Evolutionary conservation across 2,888 invertebrate genomes (phyloP), one percentile per base, ranked within the genome.

Genomic region (Heliconius aoede): DNA sequence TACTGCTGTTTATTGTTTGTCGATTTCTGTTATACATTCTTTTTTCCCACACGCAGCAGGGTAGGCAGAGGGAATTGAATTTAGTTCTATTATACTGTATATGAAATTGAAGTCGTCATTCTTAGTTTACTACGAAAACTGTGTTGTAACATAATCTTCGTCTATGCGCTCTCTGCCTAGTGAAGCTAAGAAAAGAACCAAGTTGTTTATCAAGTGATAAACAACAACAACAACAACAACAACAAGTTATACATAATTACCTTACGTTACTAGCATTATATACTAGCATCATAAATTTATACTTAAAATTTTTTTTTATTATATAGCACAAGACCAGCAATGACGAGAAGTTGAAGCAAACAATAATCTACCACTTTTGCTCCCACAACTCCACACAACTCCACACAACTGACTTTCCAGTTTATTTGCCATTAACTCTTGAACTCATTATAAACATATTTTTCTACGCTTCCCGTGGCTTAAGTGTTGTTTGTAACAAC

Each of bases 401-500:
- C 64, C 11, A 32, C 2, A 36, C n/a, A 32, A 64, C 32, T 36
- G 64, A 32, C 32, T 64, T 64, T 64, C 32, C 64, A 64, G 64
- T 13, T 64, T 64, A 64, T 64, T 32, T 36, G 32, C n/a, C 32
- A n/a, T 64, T 64, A 32, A 32, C 32, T 64, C n/a, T n/a, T 64
- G 32, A 32, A 64, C n/a, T 64, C 64, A 64, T 64, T 36, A 32
- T 11, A 32, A 64, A 32, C 36, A 64, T 64, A 64, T 64, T 64
- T 64, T 64, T 36, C 32, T 64, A 32, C 32, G 32, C 64, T 64
- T 32, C 64, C 24, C 32, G 32, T 11, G 21, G n/a, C 32, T 32
- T 32, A 64, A 64, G 64, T n/a, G 32, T 32, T 32, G 64, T 64
- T 64, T n/a, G 64, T 64, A 64, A 64, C 64, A 64, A 64, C n/a